Evolutionary conservation across 2,888 invertebrate genomes (phyloP), one percentile per base, ranked within the genome.

Genomic region (Chorisops tibialis): DNA sequence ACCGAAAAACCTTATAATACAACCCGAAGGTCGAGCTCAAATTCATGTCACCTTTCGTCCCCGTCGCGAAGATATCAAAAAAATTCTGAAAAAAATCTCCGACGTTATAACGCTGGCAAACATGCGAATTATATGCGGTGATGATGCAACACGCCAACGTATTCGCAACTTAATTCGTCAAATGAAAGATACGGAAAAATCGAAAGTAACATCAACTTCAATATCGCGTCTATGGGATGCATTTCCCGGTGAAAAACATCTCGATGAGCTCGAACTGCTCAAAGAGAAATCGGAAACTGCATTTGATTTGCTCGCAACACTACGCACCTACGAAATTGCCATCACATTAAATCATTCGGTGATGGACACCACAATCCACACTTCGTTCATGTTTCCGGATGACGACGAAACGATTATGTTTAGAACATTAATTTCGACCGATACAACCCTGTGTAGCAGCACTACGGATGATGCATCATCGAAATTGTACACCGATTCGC

Each of bases 141-240:
- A 82, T 66, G 82, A 82, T 59, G 80, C 81, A 5, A 80, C 81
- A 30, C 74, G 82, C 4, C 77, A 76, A 59, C 72, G 78, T 30
- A 74, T 77, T 62, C 72, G 75, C 2, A 68, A 70, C 14, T 65
- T 78, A 3, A 69, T 77, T n/a, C 47, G 51, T 19, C 69, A 70
- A 41, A 73, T 74, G 72, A 68, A 66, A 3, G 54, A 61, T 3
- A 70, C 70, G 1, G 73, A 76, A 50, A 72, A 72, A 14, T 66
- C 70, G 11, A 71, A 74, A 37, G 54, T 73, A 18, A 69, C 68
- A 16, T 70, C 71, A 0, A 66, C 69, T 0, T 68, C 70, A 56
- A 63, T 74, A 37, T 72, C 75, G 19, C 69, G 67, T 18, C 65
- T 77, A 6, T 74, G 75, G 71, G 66, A 68, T 4, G 63, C 59